Conservation (phyloP, 2,113 vertebrate species). For the Perca flavescens region DNA sequence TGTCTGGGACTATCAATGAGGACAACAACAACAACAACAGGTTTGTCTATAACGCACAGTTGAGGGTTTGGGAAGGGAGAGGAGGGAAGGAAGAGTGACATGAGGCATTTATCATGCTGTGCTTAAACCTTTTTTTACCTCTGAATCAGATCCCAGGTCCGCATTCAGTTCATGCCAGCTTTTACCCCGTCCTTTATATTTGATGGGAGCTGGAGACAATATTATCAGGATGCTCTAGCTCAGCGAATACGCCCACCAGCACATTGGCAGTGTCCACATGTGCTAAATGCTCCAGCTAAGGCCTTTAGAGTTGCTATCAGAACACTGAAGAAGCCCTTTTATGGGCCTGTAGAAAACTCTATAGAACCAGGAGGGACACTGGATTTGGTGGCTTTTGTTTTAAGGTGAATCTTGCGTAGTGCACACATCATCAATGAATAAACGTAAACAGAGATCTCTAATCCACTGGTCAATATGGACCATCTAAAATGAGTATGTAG, state of each 20-base stretch:
- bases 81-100: conserved; percentile 76
- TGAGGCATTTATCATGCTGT: conserved; percentile 70
- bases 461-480: conserved; percentile 75
- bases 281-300: conserved; percentile 70
- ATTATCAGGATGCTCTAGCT: conserved; percentile 69
- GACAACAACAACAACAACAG: conserved; percentile 62
- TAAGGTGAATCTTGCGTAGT: conserved; percentile 41
- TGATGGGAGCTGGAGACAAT: conserved; percentile 76
- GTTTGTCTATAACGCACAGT: conserved; percentile 67
- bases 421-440: conserved; percentile 53
- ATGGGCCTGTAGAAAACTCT: conserved; percentile 60
- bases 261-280: conserved; percentile 77
- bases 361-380: conserved; percentile 68
- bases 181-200: conserved; percentile 74
- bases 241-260: conserved; percentile 78
- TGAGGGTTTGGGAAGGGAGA: conserved; percentile 61
- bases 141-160: conserved; percentile 82
- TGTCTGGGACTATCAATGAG: conserved; percentile 72
- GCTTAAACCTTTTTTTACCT: conserved; percentile 77
- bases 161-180: conserved; percentile 76
- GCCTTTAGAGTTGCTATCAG: conserved; percentile 70
- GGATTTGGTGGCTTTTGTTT: conserved; percentile 69
- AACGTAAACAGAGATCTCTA: conserved; percentile 59
- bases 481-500: conserved; percentile 54
- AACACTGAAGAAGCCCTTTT: conserved; percentile 58